Conservation (phyloP, 2,797 vertebrate species). For the Triplophysa yarkandensis region DNA sequence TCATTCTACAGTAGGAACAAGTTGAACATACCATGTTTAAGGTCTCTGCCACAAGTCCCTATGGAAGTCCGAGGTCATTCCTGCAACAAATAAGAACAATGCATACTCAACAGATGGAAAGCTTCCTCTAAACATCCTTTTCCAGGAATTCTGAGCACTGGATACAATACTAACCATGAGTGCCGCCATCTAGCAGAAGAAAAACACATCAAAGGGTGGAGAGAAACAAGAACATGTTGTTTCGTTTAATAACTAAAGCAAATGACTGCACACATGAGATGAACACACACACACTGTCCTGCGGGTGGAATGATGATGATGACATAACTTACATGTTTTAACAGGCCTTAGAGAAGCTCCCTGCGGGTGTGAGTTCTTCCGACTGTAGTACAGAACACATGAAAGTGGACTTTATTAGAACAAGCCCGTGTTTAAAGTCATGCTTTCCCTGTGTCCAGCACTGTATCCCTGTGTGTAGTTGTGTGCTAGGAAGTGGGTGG, state of each 20-base stretch:
- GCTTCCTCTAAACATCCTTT: slow-evolving; percentile 28
- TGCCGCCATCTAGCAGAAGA: slow-evolving; percentile 1
- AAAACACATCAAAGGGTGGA: slow-evolving; percentile 21
- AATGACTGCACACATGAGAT: too few species aligned
- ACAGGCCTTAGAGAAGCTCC: slow-evolving; percentile 24
- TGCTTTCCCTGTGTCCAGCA: neutral
- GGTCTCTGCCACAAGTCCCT: neutral
- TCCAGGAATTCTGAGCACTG: slow-evolving; percentile 43
- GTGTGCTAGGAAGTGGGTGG: slow-evolving; percentile 33
- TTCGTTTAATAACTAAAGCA: too few species aligned
- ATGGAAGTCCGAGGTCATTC: neutral
- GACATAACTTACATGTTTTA: slow-evolving; percentile 25
- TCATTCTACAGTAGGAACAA: neutral
- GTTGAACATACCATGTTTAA: slow-evolving; percentile 35
- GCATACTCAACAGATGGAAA: slow-evolving; percentile 4
- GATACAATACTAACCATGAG: neutral
- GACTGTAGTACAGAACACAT: too few species aligned
- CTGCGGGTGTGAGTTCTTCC: too few species aligned
- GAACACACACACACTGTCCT: too few species aligned
- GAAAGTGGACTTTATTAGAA: neutral
- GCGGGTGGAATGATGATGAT: slow-evolving; percentile 10
- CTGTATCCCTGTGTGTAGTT: slow-evolving; percentile 3
- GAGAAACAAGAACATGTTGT: slow-evolving; percentile 17
- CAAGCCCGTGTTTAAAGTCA: slow-evolving; percentile 3
- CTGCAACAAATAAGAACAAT: neutral